Evolutionary conservation across 92 coral and sea anemone genomes (phyloP).

Genomic region (Epizoanthus fatuus): DNA sequence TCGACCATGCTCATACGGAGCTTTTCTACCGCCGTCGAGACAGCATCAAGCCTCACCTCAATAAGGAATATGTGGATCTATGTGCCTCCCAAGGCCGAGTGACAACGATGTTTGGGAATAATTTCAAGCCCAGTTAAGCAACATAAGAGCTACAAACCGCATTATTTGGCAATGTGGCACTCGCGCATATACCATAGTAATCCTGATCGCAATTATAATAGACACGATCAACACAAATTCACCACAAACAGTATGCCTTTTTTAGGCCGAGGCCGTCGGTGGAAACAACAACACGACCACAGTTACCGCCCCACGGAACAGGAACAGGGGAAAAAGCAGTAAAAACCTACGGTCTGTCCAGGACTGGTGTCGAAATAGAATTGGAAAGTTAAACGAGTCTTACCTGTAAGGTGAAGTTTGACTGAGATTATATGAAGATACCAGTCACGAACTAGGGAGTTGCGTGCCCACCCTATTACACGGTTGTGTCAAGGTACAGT

Average conservation of each 20-base stretch:
- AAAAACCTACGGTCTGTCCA: too few species aligned
- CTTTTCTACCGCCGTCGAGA: constrained; percentile 56
- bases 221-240: not conserved
- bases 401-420: too few species aligned
- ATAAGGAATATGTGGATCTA: not conserved
- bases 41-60: constrained; percentile 34
- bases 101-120: constrained; percentile 18
- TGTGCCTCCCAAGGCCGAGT: constrained; percentile 34
- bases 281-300: not conserved
- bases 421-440: too few species aligned
- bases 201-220: not conserved
- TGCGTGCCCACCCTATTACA: too few species aligned
- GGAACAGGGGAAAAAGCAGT: not conserved
- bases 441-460: too few species aligned
- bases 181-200: not conserved
- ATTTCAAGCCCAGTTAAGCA: constrained; percentile 17
- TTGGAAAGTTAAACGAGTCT: too few species aligned
- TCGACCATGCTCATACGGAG: constrained; percentile 45
- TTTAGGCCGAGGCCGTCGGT: not conserved
- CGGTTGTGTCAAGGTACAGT: too few species aligned
- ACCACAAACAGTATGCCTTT: not conserved
- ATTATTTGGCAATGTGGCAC: constrained; percentile 32
- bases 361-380: too few species aligned
- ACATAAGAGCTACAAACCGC: constrained; percentile 27
- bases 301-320: not conserved